Conservation (phyloP, 2,113 vertebrate species). For the Pseudonaja textilis region DNA sequence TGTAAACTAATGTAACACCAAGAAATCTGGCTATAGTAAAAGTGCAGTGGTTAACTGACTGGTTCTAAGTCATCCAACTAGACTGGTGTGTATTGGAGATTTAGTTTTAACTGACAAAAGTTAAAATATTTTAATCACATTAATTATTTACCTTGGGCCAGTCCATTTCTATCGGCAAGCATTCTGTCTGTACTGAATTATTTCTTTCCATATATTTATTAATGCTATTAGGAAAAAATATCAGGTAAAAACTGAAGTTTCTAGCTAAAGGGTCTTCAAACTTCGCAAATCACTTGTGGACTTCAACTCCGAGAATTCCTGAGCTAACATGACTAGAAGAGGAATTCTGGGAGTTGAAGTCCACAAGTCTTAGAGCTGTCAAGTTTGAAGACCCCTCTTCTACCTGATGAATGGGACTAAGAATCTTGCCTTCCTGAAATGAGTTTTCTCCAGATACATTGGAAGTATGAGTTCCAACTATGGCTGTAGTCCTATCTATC, state of each 20-base stretch:
- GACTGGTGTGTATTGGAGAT: background rate
- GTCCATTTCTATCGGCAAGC: rapidly evolving
- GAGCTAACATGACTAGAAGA: too few species aligned
- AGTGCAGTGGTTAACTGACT: background rate
- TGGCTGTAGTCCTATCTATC: background rate
- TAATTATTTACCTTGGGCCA: background rate
- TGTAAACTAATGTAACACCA: background rate
- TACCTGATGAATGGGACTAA: background rate
- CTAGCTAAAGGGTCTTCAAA: background rate
- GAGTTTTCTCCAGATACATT: background rate
- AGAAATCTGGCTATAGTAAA: background rate
- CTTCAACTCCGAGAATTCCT: too few species aligned
- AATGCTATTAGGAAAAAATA: slow-evolving; percentile 5
- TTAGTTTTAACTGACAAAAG: background rate
- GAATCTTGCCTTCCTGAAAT: background rate
- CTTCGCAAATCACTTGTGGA: too few species aligned
- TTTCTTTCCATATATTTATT: background rate
- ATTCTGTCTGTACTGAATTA: background rate
- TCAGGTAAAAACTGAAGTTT: background rate
- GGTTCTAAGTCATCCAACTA: background rate
- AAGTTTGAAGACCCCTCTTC: too few species aligned
- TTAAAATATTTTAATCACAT: background rate
- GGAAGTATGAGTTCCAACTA: background rate
- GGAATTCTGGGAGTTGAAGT: too few species aligned
- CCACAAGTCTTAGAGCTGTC: too few species aligned